Evolutionary conservation across 2,113 vertebrate genomes (phyloP), one percentile per base, ranked within the genome.

Genomic region (Psephotus haematonotus): DNA sequence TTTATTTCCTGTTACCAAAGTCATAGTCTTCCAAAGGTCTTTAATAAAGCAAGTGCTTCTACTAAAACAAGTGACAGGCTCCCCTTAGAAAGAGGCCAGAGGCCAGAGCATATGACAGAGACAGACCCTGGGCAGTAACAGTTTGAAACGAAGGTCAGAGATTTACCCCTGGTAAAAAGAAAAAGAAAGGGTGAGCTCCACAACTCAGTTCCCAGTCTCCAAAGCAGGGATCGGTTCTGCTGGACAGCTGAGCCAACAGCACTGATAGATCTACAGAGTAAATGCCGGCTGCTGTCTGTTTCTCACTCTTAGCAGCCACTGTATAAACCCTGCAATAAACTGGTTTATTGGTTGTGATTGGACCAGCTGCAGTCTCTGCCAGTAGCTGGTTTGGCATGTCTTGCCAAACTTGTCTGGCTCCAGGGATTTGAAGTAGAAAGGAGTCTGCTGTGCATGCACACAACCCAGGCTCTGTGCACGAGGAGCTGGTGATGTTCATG

Each of bases 361-460:
- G 41, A 8, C 4, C 89, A 27, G 55, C 63, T 57, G 49, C 82
- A 19, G 6, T 13, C 80, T 29, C 82, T 55, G 67, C 65, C 76
- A 8, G n/a, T 6, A 19, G 84, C 49, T 5, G 11, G 1, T 7
- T 7, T 3, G 19, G n/a, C 17, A 0, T 4, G 16, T 44, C 79
- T 8, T n/a, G 46, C 76, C 47, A 20, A 4, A 3, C 31, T 15
- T n/a, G 22, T 7, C 18, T 29, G 6, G 4, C 49, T 29, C 9
- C 28, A 63, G 68, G 18, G 4, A 11, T 14, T 0, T 46, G 80
- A 76, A 17, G 50, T 4, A 53, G 70, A 5, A 25, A 53, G 49
- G 49, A 19, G n/a, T 31, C 64, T 19, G 63, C 47, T 7, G 77
- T 53, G 67, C n/a, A 8, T 0, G 0, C 7, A 7, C 3, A 0